These are phyloP conservation scores for Mustela lutreola DNA, from an alignment of 2,113 vertebrate genomes.

Conservation along the genomic window DNA sequence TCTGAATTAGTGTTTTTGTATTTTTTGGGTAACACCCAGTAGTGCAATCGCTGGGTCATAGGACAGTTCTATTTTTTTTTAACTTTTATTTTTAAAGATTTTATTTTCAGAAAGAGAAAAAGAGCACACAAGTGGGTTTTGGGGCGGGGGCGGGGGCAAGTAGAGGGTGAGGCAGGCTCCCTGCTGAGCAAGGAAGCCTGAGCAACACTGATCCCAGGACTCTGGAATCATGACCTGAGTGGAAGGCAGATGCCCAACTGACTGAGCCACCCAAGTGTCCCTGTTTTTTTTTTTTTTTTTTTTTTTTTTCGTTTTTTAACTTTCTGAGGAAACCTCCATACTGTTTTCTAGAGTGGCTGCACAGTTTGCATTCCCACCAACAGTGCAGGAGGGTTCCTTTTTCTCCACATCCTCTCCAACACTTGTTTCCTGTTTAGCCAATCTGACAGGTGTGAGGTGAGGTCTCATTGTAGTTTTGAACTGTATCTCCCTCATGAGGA, in stretches of 20 bases:
- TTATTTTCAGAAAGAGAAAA: no score
- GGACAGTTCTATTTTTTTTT: not conserved
- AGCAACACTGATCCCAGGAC: no score
- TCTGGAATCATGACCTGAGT: no score
- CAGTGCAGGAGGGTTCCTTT: not conserved
- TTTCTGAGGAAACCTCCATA: not conserved
- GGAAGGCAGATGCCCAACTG: no score
- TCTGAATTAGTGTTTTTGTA: not conserved
- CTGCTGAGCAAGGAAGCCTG: no score
- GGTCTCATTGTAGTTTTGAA: not conserved
- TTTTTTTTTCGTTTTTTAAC: not conserved
- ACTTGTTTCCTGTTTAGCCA: not conserved
- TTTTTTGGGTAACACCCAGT: not conserved
- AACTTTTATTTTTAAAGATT: no score
- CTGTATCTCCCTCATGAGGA: not conserved
- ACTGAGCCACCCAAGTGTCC: no score
- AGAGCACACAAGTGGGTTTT: no score
- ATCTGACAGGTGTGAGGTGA: not conserved
- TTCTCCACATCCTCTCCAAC: not conserved
- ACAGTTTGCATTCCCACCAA: not conserved
- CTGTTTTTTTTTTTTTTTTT: no score
- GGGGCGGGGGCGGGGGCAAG: no score
- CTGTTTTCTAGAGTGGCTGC: not conserved
- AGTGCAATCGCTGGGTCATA: not conserved
- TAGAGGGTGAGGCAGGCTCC: no score